Conservation (phyloP, 2,113 vertebrate genomes). For the Microtus montanus region DNA sequence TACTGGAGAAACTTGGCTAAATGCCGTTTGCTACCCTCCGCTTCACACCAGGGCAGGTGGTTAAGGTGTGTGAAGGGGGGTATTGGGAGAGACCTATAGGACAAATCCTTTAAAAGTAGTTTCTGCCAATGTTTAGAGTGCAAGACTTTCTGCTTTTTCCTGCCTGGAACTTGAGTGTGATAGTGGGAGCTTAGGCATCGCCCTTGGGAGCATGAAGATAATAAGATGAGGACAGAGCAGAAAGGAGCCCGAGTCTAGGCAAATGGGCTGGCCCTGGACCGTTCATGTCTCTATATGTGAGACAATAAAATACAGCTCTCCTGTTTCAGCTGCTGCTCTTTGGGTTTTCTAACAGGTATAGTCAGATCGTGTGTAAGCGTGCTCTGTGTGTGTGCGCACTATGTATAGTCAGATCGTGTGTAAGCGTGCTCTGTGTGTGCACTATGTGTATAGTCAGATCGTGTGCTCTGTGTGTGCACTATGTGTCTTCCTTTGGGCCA, state of each 20-base stretch:
- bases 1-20: not conserved
- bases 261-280: not conserved
- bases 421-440: no score
- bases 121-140: not conserved
- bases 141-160: not conserved
- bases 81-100: not conserved
- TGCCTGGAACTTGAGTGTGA: not conserved
- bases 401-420: no score
- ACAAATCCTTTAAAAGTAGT: not conserved
- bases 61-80: not conserved
- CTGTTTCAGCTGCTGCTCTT: not conserved
- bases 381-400: not conserved
- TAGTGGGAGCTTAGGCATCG: not conserved
- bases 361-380: not conserved
- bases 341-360: not conserved
- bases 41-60: accelerated
- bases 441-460: no score
- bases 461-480: no score
- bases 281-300: accelerated
- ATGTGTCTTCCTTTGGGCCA: no score
- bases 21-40: accelerated
- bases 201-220: not conserved
- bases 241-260: not conserved
- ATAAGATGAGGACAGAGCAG: not conserved
- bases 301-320: not conserved